Conservation (phyloP, 1,140 invertebrate species). For the Lutraria rhynchaena region DNA sequence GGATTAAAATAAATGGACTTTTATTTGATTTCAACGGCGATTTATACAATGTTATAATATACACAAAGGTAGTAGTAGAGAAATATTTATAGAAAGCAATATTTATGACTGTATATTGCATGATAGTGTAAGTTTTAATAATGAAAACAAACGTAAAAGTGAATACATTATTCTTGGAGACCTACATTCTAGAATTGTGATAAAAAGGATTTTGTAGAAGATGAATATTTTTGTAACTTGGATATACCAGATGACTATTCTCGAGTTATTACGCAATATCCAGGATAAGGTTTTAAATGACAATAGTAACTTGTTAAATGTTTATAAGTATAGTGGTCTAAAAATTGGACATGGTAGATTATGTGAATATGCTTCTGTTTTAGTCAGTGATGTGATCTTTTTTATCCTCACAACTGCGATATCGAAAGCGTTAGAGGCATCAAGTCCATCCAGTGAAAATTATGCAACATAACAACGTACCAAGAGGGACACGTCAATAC, state of each 20-base stretch:
- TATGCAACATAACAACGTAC: too few species aligned
- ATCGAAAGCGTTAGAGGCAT: too few species aligned
- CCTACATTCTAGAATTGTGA: conserved; percentile 12
- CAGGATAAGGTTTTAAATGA: conserved; percentile 41
- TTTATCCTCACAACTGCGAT: too few species aligned
- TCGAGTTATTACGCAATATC: neutral
- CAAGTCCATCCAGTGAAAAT: too few species aligned
- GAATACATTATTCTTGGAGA: conserved; percentile 9
- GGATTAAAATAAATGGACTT: conserved; percentile 22
- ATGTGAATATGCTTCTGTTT: neutral
- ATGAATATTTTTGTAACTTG: conserved; percentile 3
- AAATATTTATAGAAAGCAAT: conserved; percentile 7
- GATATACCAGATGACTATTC: conserved; percentile 37
- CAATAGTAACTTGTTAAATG: conserved; percentile 21
- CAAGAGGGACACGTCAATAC: too few species aligned
- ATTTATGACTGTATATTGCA: conserved; percentile 17
- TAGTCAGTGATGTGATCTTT: too few species aligned
- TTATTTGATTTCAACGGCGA: conserved; percentile 14
- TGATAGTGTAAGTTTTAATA: conserved; percentile 6
- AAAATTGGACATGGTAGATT: conserved; percentile 18
- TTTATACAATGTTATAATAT: conserved; percentile 35
- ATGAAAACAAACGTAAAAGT: neutral
- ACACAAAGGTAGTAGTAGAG: conserved; percentile 28
- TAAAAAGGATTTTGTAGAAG: conserved; percentile 15
- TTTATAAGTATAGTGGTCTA: neutral